Percentiles rank a stretch among this genome's conserved stretches.
These are phyloP conservation scores for Drosophila ohnishii DNA, from an alignment of 1,140 invertebrate species.

Conservation along the genomic window DNA sequence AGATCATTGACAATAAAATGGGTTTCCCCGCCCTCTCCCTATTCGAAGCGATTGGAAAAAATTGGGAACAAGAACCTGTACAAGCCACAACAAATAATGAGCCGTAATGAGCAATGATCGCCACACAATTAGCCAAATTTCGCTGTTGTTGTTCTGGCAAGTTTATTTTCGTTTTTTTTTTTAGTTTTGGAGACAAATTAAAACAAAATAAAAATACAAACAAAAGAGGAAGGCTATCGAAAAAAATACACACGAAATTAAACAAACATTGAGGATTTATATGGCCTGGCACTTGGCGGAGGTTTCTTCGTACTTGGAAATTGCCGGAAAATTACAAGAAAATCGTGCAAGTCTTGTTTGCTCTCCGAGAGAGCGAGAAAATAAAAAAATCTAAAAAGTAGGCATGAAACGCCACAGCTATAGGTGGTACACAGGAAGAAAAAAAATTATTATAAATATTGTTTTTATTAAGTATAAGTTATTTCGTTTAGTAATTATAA, in stretches of 20 bases:
- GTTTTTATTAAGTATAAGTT: too few species aligned
- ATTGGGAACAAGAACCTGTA: slow-evolving; percentile 73
- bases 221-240: slow-evolving; percentile 13
- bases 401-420: slow-evolving; percentile 54
- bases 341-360: slow-evolving; percentile 78
- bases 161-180: slow-evolving; percentile 45
- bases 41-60: slow-evolving; percentile 33
- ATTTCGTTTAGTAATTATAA: too few species aligned
- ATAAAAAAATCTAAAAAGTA: slow-evolving; percentile 36
- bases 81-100: slow-evolving; percentile 67
- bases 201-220: slow-evolving; percentile 65
- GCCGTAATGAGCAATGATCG: slow-evolving; percentile 79
- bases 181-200: slow-evolving; percentile 64
- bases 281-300: slow-evolving; percentile 48
- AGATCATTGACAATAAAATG: slow-evolving; percentile 81
- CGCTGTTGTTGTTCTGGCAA: slow-evolving; percentile 40
- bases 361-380: slow-evolving; percentile 43
- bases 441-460: too few species aligned
- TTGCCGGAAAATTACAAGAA: slow-evolving; percentile 80
- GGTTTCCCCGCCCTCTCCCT: slow-evolving; percentile 30
- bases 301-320: slow-evolving; percentile 52
- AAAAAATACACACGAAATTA: slow-evolving; percentile 71
- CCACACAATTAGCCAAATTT: slow-evolving; percentile 79
- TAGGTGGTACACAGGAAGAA: background rate
- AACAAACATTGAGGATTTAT: slow-evolving; percentile 76